Evolutionary conservation across 1,140 invertebrate species (phyloP).

Genomic region (Diorhabda carinulata): DNA sequence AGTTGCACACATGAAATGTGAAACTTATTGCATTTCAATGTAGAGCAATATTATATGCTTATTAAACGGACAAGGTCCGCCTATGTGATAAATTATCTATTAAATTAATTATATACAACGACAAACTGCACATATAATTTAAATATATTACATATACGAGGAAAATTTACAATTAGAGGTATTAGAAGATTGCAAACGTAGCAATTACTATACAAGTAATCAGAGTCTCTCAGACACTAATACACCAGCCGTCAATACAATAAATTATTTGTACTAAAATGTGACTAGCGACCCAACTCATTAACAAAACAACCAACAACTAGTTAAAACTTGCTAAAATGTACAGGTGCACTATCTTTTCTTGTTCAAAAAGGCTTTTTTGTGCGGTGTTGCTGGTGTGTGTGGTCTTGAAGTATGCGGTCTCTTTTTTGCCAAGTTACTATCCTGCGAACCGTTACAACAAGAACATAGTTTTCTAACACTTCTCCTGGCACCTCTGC

Average conservation of each 20-base stretch:
- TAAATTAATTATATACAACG: slow-evolving; percentile 44
- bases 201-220: slow-evolving; percentile 31
- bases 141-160: slow-evolving; percentile 42
- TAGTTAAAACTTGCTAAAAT: slow-evolving; percentile 24
- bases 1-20: slow-evolving; percentile 14
- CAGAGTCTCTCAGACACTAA: slow-evolving; percentile 26
- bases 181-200: slow-evolving; percentile 44
- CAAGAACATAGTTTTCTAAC: slow-evolving; percentile 42
- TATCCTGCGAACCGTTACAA: slow-evolving; percentile 41
- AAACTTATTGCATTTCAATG: slow-evolving; percentile 24
- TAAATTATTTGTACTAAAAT: slow-evolving; percentile 44
- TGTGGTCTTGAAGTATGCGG: slow-evolving; percentile 35
- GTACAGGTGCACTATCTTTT: slow-evolving; percentile 45
- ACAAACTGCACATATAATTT: slow-evolving; percentile 46
- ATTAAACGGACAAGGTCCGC: slow-evolving; percentile 12
- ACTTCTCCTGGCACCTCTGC: slow-evolving; percentile 37
- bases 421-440: slow-evolving; percentile 35
- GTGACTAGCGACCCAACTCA: slow-evolving; percentile 38
- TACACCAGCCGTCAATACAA: slow-evolving; percentile 21
- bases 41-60: slow-evolving; percentile 10
- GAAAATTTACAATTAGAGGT: slow-evolving; percentile 43
- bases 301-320: slow-evolving; percentile 36
- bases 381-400: slow-evolving; percentile 36
- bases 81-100: slow-evolving; percentile 25
- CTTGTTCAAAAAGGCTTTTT: slow-evolving; percentile 43